Conservation (phyloP, 2,797 vertebrate genomes). For the Heterohyrax brucei region DNA sequence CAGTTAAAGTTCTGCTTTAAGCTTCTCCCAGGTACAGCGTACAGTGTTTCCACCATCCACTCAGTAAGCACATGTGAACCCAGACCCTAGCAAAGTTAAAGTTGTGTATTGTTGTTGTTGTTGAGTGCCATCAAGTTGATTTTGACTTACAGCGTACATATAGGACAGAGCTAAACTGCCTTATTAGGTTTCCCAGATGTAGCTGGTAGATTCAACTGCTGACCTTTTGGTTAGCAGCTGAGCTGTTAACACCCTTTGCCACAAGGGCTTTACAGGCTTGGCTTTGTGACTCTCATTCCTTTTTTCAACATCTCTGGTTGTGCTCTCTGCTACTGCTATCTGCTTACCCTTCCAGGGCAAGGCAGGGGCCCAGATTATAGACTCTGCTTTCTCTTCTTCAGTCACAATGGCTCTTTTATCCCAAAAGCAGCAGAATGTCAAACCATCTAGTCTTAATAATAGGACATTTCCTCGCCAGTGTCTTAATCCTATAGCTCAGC, state of each 20-base stretch:
- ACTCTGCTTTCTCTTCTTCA: neutral
- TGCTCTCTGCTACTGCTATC: neutral
- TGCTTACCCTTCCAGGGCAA: neutral
- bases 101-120: too few relatives aligned
- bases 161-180: too few relatives aligned
- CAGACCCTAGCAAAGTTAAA: neutral
- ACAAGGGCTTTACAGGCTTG: neutral
- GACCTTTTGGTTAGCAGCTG: too few relatives aligned
- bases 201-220: too few relatives aligned
- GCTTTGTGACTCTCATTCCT: neutral
- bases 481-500: slow-evolving; percentile 21
- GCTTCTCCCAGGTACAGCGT: neutral
- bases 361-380: neutral
- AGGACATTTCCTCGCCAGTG: neutral
- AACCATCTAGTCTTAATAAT: neutral
- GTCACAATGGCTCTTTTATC: neutral
- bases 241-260: too few relatives aligned
- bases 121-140: too few relatives aligned
- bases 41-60: neutral
- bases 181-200: too few relatives aligned
- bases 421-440: neutral
- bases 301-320: neutral
- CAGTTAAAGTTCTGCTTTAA: neutral
- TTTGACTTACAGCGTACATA: too few relatives aligned
- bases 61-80: neutral